Base-by-base conservation (phyloP, 2,113 vertebrate species). In the Oryzias celebensis region DNA sequence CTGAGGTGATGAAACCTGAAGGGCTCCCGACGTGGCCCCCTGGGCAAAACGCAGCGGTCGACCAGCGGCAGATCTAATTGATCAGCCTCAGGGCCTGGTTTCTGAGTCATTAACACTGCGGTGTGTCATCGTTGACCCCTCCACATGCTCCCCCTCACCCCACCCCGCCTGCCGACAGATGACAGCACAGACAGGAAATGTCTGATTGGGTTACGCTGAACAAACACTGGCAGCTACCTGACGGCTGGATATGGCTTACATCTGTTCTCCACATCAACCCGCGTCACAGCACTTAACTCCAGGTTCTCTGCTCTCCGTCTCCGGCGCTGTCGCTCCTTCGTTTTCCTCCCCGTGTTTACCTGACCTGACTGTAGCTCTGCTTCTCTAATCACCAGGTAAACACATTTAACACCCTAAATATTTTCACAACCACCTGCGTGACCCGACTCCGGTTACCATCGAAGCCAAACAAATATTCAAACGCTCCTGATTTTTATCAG, bases 181-280 rank as follows among this genome's bases (percentile, higher is more conserved):
- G 89, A 90, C 88, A 91, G 83, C 75, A 73, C 81, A 87, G 82
- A 84, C 79, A 91, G 89, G 89, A 94, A 93, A 82, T 80, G 78
- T 81, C 81, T 83, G 91, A 88, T 92, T 73, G n/a, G 84, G 78
- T 93, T 93, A 92, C 89, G 0, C 36, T 75, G 78, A 80, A 85
- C 88, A 92, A 93, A 93, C 83, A 91, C 67, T 15, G 71, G 73
- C 81, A 82, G 85, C 88, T 90, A 92, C 88, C 89, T 84, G 78
- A 90, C 81, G 68, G 83, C 72, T 48, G 83, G 81, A 84, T 83
- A 84, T 36, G 68, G 70, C 79, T 69, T 72, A 82, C 84, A 91
- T 91, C 87, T 89, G 87, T 82, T 87, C 69, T 58, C 68, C 73
- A 65, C 87, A 86, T 84, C 83, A 87, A 68, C 55, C 75, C 54